Evolutionary conservation across 35 echinoderm and acorn worm species (phyloP).

Genomic region (Stichopus chloronotus): DNA sequence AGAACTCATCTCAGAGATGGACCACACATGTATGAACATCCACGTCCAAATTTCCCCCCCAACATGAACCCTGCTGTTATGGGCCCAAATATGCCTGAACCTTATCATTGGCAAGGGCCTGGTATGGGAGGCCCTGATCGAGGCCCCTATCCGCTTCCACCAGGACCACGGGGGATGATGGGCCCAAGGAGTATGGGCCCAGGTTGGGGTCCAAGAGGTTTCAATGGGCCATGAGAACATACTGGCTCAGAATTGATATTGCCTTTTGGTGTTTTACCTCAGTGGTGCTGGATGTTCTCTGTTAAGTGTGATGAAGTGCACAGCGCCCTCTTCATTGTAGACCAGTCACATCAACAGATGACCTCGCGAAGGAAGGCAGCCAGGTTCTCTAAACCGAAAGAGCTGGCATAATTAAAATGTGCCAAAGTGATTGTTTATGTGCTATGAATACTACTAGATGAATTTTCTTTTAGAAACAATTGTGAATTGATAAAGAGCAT

Average conservation of each 20-base stretch:
- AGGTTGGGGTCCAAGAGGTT: slow-evolving; percentile 43
- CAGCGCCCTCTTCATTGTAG: neutral
- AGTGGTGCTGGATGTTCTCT: neutral
- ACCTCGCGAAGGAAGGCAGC: neutral
- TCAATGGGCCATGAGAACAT: slow-evolving; percentile 12
- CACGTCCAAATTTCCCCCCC: neutral
- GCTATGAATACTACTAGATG: too few species aligned
- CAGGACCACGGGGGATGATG: slow-evolving; percentile 19
- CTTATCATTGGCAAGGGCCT: slow-evolving; percentile 31
- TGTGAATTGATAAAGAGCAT: too few species aligned
- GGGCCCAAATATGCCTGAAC: neutral
- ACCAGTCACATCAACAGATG: neutral
- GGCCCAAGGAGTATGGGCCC: slow-evolving; percentile 8
- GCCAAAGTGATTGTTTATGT: too few species aligned
- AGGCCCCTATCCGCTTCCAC: neutral
- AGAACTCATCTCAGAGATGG: neutral
- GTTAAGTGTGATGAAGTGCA: neutral
- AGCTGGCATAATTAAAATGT: too few species aligned
- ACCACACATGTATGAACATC: neutral
- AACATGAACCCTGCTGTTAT: neutral
- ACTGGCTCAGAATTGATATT: neutral
- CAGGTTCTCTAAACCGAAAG: too few species aligned
- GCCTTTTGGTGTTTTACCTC: neutral
- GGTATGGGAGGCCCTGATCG: slow-evolving; percentile 24
- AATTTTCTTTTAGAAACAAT: too few species aligned